These are phyloP conservation scores for Drosophila merina DNA, from an alignment of 2,888 invertebrate genomes.

Conservation along the genomic window DNA sequence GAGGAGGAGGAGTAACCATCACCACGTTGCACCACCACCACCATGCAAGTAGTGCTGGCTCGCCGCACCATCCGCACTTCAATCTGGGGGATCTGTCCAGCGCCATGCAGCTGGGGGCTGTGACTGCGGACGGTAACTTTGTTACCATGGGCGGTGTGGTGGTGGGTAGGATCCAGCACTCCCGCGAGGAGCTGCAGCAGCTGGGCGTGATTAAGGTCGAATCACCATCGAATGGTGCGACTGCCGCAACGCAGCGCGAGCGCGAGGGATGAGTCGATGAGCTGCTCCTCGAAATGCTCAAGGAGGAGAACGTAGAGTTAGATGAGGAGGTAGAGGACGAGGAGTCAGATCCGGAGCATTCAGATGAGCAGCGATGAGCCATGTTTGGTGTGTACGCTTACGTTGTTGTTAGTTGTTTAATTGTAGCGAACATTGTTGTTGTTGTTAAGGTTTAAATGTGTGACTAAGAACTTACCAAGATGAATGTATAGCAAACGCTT, in stretches of 20 bases:
- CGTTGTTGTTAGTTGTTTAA: constrained; percentile 81
- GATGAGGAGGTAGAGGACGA: constrained; percentile 39
- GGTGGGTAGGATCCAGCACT: constrained; percentile 77
- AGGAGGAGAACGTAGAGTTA: constrained; percentile 62
- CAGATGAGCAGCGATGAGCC: constrained; percentile 40
- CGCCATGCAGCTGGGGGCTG: constrained; percentile 79
- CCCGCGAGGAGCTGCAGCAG: constrained; percentile 75
- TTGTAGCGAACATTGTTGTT: constrained; percentile 78
- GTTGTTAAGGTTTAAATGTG: constrained; percentile 72
- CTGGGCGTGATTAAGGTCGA: constrained; percentile 80
- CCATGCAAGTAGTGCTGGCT: constrained; percentile 46
- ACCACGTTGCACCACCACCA: constrained; percentile 65
- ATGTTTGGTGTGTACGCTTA: constrained; percentile 72
- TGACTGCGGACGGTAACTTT: constrained; percentile 80
- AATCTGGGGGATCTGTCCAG: constrained; percentile 77
- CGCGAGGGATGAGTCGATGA: constrained; percentile 81
- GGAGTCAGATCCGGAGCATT: constrained; percentile 32
- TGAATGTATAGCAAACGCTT: constrained; percentile 65
- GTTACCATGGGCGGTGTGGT: constrained; percentile 82
- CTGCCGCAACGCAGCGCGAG: constrained; percentile 62
- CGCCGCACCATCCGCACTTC: constrained; percentile 70
- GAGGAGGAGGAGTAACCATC: constrained; percentile 60
- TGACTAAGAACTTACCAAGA: constrained; percentile 62
- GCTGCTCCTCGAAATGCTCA: constrained; percentile 79
- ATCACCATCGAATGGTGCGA: constrained; percentile 67